Evolutionary conservation across 1,140 invertebrate species (phyloP).

Genomic region (Lineus longissimus): DNA sequence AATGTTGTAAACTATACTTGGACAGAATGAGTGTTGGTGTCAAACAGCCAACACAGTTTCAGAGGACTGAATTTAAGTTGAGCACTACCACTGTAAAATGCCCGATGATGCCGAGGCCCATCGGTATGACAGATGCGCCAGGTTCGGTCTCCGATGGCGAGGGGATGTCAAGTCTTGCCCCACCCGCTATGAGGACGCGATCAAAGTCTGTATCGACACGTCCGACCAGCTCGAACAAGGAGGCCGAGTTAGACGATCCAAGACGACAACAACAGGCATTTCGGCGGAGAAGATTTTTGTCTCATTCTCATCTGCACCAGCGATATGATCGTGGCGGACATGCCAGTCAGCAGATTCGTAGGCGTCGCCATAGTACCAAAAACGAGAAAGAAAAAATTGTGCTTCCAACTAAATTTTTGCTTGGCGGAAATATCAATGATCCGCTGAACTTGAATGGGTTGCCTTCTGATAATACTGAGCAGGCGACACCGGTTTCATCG

Average conservation of each 20-base stretch:
- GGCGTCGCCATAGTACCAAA: slow-evolving; percentile 7
- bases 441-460: slow-evolving; percentile 90
- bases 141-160: too few relatives aligned
- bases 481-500: slow-evolving; percentile 80
- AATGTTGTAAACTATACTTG: too few relatives aligned
- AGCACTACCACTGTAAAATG: too few relatives aligned
- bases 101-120: too few relatives aligned
- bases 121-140: too few relatives aligned
- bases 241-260: background rate
- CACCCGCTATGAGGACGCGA: too few relatives aligned
- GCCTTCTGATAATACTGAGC: slow-evolving; percentile 78
- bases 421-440: slow-evolving; percentile 92
- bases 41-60: slow-evolving; percentile 27
- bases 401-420: slow-evolving; percentile 85
- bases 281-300: background rate
- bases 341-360: too few relatives aligned
- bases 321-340: background rate
- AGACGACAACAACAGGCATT: background rate
- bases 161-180: too few relatives aligned
- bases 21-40: slow-evolving; percentile 37
- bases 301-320: background rate
- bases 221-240: background rate
- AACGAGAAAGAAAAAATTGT: slow-evolving; percentile 53
- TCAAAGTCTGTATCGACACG: background rate
- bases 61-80: too few relatives aligned